A percentile compares a stretch with the other conserved stretches of the same genome.
Conservation (phyloP, 1,140 invertebrate species). For the Drosophila littoralis region DNA sequence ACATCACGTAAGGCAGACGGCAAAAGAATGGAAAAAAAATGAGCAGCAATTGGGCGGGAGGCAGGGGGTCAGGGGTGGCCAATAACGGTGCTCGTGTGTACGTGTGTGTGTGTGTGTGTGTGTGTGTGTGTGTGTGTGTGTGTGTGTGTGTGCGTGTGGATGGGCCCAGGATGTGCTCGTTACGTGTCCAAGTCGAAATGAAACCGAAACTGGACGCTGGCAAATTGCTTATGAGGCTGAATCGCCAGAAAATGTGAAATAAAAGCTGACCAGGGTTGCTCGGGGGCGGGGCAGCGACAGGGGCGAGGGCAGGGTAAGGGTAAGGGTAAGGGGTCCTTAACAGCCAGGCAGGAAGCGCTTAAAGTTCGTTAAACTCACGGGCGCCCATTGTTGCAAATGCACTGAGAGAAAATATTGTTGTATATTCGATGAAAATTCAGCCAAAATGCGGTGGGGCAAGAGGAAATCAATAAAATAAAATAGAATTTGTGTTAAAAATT, state of each 20-base stretch:
- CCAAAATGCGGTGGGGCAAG: too few relatives aligned
- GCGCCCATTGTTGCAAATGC: slow-evolving; percentile 41
- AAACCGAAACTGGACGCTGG: slow-evolving; percentile 78
- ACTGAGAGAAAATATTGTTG: slow-evolving; percentile 4
- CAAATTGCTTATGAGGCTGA: slow-evolving; percentile 49
- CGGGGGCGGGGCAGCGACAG: not conserved
- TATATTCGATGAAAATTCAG: too few relatives aligned
- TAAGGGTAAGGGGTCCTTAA: slow-evolving; percentile 32
- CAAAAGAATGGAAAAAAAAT: slow-evolving; percentile 6
- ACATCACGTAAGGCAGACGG: slow-evolving; percentile 72
- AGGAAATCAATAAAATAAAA: too few relatives aligned
- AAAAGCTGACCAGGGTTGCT: slow-evolving; percentile 46
- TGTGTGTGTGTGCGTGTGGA: slow-evolving; percentile 10
- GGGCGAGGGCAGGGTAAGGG: not conserved
- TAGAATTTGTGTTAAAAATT: too few relatives aligned
- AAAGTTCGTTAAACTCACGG: slow-evolving; percentile 78
- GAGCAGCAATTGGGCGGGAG: slow-evolving; percentile 2
- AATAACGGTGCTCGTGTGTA: slow-evolving; percentile 30
- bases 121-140: not conserved
- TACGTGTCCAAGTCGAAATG: slow-evolving; percentile 62
- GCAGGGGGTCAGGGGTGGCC: slow-evolving; percentile 1
- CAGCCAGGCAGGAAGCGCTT: slow-evolving; percentile 64
- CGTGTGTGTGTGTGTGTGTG: not conserved
- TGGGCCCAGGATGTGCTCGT: slow-evolving; percentile 51
- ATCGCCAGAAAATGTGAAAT: slow-evolving; percentile 66